Conservation (phyloP, 92 coral and sea anemone genomes). For the Heteractis magnifica region DNA sequence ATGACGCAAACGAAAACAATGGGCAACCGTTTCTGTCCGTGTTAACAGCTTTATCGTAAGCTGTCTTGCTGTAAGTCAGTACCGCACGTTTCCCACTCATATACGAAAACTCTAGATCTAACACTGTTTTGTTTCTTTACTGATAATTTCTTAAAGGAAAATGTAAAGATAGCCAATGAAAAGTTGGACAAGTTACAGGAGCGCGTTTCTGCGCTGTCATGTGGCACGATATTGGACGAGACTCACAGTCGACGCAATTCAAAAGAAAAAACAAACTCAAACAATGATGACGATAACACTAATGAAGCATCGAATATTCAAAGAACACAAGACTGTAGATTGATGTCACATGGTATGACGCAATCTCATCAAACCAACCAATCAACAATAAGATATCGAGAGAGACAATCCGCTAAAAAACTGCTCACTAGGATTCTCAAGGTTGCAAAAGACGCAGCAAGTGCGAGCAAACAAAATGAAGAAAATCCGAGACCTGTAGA, state of each 20-base stretch:
- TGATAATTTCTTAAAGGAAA: slow-evolving; percentile 11
- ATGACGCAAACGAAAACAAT: too few relatives aligned
- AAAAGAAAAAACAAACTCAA: background rate
- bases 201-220: slow-evolving; percentile 9
- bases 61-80: too few relatives aligned
- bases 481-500: background rate
- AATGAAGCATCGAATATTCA: background rate
- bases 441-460: slow-evolving; percentile 17
- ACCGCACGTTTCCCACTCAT: too few relatives aligned
- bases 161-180: background rate
- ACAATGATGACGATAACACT: background rate
- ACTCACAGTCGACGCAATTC: slow-evolving; percentile 7
- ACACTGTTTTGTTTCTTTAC: background rate
- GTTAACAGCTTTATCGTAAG: too few relatives aligned
- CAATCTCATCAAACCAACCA: background rate
- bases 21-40: too few relatives aligned
- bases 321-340: background rate
- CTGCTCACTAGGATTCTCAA: slow-evolving; percentile 14
- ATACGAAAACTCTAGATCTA: background rate
- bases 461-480: background rate
- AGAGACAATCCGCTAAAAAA: slow-evolving; percentile 1
- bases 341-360: slow-evolving; percentile 9
- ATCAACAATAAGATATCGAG: slow-evolving; percentile 19
- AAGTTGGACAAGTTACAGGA: slow-evolving; percentile 20
- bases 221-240: background rate